phyloP scores from a whole-genome alignment of 1,140 invertebrate genomes.

The Muscidifurax raptorellus region DNA sequence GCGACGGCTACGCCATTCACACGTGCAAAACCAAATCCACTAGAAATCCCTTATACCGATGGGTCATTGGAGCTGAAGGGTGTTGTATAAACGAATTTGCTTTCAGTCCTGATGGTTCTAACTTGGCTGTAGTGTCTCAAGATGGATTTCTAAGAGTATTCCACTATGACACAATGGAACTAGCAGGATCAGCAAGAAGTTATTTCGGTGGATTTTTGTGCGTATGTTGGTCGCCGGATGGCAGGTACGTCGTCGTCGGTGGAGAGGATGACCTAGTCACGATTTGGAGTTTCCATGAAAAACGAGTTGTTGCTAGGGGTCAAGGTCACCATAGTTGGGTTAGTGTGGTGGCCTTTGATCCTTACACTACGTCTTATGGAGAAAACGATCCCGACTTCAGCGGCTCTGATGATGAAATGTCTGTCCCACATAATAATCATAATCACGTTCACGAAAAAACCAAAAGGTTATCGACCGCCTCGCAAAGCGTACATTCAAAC shows the following conservation, averaged over 20 bases:
- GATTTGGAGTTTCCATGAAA: slow-evolving; percentile 96
- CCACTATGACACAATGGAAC: slow-evolving; percentile 97
- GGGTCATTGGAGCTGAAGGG: slow-evolving; percentile 89
- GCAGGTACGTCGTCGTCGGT: slow-evolving; percentile 95
- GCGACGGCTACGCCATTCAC: slow-evolving; percentile 94
- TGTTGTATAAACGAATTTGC: slow-evolving; percentile 97
- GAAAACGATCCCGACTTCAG: slow-evolving; percentile 78
- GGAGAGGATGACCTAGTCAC: slow-evolving; percentile 99
- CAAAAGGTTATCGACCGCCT: slow-evolving; percentile 64
- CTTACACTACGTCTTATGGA: slow-evolving; percentile 85
- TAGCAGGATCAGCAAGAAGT: slow-evolving; percentile 91
- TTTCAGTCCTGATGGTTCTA: slow-evolving; percentile 95
- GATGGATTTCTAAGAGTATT: slow-evolving; percentile 98
- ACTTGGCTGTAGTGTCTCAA: slow-evolving; percentile 94
- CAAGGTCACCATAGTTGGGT: slow-evolving; percentile 98
- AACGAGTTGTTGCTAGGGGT: slow-evolving; percentile 94
- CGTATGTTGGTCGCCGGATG: slow-evolving; percentile 98
- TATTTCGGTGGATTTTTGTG: slow-evolving; percentile 98
- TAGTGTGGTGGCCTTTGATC: slow-evolving; percentile 97
- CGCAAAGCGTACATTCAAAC: slow-evolving; percentile 71
- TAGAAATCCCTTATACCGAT: slow-evolving; percentile 94
- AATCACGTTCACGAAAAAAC: slow-evolving; percentile 71
- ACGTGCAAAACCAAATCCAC: slow-evolving; percentile 98
- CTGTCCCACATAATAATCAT: slow-evolving; percentile 73
- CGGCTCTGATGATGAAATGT: slow-evolving; percentile 78